Evolutionary conservation across 2,113 vertebrate species (phyloP).

Genomic region (Semnornis frantzii): DNA sequence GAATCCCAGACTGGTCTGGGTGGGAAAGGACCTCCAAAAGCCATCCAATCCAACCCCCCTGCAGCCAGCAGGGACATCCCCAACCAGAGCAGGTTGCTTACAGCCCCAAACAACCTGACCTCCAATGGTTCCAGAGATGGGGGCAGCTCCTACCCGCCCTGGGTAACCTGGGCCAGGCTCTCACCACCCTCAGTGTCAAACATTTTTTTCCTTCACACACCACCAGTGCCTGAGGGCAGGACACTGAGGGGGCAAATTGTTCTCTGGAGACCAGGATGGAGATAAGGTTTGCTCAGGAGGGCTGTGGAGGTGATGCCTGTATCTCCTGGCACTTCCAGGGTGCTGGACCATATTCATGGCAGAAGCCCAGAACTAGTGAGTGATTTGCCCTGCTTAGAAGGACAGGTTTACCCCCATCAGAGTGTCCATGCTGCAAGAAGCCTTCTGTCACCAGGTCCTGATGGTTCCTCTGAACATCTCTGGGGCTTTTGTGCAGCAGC

Average conservation of each 20-base stretch:
- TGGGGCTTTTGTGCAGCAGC: no score
- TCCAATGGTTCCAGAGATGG: neutral
- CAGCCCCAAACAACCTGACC: neutral
- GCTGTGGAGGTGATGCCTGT: neutral
- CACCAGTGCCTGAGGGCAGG: neutral
- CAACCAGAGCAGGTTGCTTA: no score
- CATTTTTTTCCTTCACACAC: neutral
- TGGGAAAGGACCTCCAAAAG: neutral
- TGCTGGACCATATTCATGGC: neutral
- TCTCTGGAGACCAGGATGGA: neutral
- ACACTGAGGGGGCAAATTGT: neutral
- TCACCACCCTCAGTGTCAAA: neutral
- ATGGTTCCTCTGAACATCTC: neutral
- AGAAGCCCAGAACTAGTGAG: neutral
- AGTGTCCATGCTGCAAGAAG: accelerated
- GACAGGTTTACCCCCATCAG: accelerated
- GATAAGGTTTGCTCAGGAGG: neutral
- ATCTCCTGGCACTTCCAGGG: neutral
- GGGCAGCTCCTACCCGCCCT: neutral
- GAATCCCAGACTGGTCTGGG: neutral
- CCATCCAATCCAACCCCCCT: no score
- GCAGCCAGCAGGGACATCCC: neutral
- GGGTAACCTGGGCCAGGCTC: neutral
- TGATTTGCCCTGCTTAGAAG: neutral
- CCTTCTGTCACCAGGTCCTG: neutral